These are phyloP conservation scores for Exaiptasia diaphana DNA, from an alignment of 64 coral and sea anemone species.

Conservation along the genomic window DNA sequence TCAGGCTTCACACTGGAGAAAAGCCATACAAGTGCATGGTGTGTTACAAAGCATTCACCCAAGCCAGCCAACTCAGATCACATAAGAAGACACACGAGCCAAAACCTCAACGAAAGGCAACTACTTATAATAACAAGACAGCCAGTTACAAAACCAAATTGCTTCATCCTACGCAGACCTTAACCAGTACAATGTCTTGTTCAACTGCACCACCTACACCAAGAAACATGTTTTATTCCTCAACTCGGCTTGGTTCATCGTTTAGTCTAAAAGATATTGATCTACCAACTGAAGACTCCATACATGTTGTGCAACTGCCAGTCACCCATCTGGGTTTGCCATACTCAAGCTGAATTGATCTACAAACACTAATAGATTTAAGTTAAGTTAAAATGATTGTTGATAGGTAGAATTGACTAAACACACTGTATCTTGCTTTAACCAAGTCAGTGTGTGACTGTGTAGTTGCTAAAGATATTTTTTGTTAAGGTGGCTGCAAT, in stretches of 20 bases:
- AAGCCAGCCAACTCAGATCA: conserved; percentile 84
- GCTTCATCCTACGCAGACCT: not conserved
- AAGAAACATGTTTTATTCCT: not conserved
- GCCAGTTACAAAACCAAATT: not conserved
- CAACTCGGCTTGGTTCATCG: not conserved
- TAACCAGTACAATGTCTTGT: not conserved
- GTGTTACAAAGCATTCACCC: conserved; percentile 87
- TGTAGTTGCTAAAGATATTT: no score
- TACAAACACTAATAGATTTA: no score
- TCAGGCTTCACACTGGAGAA: conserved; percentile 79
- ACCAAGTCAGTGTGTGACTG: no score
- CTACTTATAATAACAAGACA: conserved; percentile 32
- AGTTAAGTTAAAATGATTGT: no score
- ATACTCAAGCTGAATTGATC: not conserved
- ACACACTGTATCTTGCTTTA: no score
- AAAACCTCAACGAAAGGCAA: conserved; percentile 70
- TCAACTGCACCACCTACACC: not conserved
- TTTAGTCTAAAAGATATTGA: conserved; percentile 20
- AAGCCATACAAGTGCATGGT: conserved; percentile 86
- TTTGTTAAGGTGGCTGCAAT: no score
- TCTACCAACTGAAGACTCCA: not conserved
- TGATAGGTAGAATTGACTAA: no score
- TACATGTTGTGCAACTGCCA: conserved; percentile 15
- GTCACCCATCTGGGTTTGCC: not conserved
- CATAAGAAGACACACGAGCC: conserved; percentile 97